These are phyloP conservation scores for Lamellibrachia satsuma DNA, from an alignment of 2,888 invertebrate genomes.

Conservation along the genomic window DNA sequence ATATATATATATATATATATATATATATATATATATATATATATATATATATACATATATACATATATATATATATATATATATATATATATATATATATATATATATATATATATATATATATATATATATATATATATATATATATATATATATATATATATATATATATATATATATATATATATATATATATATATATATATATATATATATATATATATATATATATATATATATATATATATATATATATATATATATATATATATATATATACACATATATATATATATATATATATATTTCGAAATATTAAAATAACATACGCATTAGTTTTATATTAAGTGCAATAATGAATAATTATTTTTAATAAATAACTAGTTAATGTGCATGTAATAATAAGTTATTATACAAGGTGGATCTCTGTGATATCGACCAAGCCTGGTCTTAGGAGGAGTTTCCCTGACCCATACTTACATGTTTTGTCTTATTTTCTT, in stretches of 20 bases:
- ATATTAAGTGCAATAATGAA: no score
- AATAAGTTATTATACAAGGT: no score
- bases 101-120: not conserved
- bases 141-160: not conserved
- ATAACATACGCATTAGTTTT: no score
- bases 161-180: not conserved
- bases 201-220: not conserved
- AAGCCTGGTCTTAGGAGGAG: no score
- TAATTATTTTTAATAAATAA: no score
- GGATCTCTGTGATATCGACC: no score
- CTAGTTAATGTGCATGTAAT: no score
- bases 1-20: not conserved
- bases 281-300: no score
- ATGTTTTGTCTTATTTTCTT: no score
- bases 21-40: not conserved
- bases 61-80: not conserved
- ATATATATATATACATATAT: not conserved
- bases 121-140: constrained; percentile 8
- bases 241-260: not conserved
- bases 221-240: not conserved
- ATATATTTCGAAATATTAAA: no score
- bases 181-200: not conserved
- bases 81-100: not conserved
- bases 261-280: constrained; percentile 3
- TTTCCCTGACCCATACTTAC: no score